These are phyloP conservation scores for Pollicipes pollicipes DNA, from an alignment of 1,140 invertebrate genomes.

Conservation along the genomic window DNA sequence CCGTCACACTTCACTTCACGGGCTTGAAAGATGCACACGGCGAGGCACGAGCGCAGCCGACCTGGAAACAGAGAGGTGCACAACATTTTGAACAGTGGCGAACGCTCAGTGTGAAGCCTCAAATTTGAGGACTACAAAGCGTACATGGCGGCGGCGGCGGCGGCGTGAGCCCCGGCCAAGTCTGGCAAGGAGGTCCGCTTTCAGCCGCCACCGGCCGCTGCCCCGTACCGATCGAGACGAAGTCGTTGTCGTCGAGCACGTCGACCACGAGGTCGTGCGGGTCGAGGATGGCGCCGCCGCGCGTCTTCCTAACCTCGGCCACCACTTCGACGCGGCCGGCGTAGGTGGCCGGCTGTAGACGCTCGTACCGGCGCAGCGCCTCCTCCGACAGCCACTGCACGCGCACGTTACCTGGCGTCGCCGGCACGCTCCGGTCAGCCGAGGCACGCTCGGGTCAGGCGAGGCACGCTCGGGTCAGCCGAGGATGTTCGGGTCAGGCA, in stretches of 20 bases:
- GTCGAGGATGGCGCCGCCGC: slow-evolving; percentile 42
- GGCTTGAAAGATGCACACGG: background rate
- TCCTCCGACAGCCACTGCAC: slow-evolving; percentile 36
- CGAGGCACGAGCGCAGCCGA: background rate
- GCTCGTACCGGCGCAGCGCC: slow-evolving; percentile 33
- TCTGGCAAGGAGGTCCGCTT: background rate
- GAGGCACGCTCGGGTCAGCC: no score
- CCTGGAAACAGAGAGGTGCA: background rate
- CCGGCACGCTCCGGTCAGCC: no score
- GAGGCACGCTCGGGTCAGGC: no score
- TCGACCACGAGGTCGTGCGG: slow-evolving; percentile 35
- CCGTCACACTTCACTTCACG: no score
- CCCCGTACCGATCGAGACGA: slow-evolving; percentile 39
- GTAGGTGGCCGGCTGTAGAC: slow-evolving; percentile 22
- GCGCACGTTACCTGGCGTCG: no score
- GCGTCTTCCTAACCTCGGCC: slow-evolving; percentile 33
- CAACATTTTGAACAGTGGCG: slow-evolving; percentile 1
- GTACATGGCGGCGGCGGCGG: background rate
- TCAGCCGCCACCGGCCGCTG: background rate
- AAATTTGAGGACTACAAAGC: background rate
- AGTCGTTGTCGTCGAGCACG: slow-evolving; percentile 44
- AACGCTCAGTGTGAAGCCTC: background rate
- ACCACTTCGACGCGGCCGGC: no score
- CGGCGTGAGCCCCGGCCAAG: no score
- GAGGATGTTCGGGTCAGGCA: no score